Base-by-base conservation (phyloP, 2,797 vertebrate species). In the Otolemur crassicaudatus region DNA sequence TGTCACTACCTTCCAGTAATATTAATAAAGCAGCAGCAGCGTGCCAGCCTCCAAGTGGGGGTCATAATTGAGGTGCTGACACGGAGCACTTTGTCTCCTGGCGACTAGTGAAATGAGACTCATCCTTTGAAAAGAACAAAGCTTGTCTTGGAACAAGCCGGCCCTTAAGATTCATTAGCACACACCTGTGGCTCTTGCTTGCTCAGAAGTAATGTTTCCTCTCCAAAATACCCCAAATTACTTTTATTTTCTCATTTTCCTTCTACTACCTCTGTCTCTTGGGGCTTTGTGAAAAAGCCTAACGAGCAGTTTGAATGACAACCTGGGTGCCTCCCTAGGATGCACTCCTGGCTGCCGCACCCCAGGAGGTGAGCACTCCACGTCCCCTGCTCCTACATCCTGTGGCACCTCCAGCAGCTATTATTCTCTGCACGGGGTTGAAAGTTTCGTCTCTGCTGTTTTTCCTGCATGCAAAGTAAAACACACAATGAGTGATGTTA, bases 221-320 rank as follows among this genome's bases (percentile, higher is more conserved):
- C 31, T 46, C 65, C 65, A 20, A 81, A 88, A 29, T 91, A 72
- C 7, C 29, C 46, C 63, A 49, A 25, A 85, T 85, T 85, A 46
- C 73, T 94, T 95, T 80, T n/a, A 72, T 88, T 86, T 90, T 81
- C 72, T 90, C 87, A 31, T 88, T 94, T 94, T 53, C 40, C 37
- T 61, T 88, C 82, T 85, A 81, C 70, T 67, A 14, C 31, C 9
- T 2, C 40, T 69, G 5, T 94, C 79, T 92, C 83, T 40, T 31
- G 46, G 73, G 69, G 63, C 40, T 93, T 88, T 86, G n/a, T 0
- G 10, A 49, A 29, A 81, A 91, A 89, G 22, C 65, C 43, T 87
- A 46, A 87, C 0, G 12, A 85, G 77, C 37, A 69, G 27, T 65
- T 79, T 92, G 92, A 93, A 70, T 73, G 72, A 77, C 89, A 94